Conservation (phyloP, 2,113 vertebrate genomes). For the Hemiprocne comata region DNA sequence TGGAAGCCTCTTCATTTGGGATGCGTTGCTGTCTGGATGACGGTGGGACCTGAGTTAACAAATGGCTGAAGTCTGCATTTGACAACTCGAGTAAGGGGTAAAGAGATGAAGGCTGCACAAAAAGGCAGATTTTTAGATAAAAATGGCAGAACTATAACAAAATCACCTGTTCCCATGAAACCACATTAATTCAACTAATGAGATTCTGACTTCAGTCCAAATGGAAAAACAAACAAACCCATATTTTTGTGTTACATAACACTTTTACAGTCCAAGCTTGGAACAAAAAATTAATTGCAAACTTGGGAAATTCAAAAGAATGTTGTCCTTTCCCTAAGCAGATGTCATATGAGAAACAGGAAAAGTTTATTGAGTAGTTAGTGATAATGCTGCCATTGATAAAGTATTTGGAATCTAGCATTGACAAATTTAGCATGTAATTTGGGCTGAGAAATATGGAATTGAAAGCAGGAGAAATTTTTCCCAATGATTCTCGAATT, state of each 20-base stretch:
- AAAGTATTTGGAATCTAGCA: constrained; percentile 24
- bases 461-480: neutral
- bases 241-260: constrained; percentile 14
- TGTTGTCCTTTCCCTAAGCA: constrained; percentile 1
- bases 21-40: neutral
- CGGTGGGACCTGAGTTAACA: neutral
- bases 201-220: neutral
- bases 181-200: neutral
- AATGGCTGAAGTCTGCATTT: neutral
- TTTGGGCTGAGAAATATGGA: neutral
- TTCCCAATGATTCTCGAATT: neutral
- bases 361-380: constrained; percentile 5
- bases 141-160: neutral
- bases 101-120: neutral
- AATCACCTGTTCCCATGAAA: neutral
- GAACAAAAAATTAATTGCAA: constrained; percentile 7
- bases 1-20: neutral
- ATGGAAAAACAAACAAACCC: neutral
- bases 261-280: neutral
- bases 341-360: neutral
- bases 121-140: neutral
- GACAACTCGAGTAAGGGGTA: neutral
- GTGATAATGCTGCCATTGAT: constrained; percentile 5
- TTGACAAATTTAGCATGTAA: neutral
- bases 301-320: constrained; percentile 4